Evolutionary conservation across 1,140 invertebrate genomes (phyloP).

Genomic region (Gonatopus flavifemur): DNA sequence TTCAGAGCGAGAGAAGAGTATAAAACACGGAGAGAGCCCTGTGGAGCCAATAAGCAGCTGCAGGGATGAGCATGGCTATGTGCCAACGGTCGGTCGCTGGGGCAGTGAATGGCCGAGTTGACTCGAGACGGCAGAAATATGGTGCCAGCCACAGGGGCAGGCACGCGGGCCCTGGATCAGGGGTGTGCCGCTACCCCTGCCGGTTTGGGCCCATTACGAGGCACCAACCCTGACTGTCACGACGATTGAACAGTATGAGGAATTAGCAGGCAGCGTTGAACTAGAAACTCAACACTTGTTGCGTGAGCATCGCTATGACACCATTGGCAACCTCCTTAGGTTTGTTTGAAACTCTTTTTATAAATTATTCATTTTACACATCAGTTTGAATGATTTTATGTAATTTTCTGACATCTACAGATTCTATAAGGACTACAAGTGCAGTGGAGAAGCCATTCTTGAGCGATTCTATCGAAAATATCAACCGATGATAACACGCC

Average conservation of each 20-base stretch:
- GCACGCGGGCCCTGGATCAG: conserved; percentile 57
- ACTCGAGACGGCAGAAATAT: conserved; percentile 70
- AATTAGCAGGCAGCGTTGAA: conserved; percentile 75
- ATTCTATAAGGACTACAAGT: conserved; percentile 73
- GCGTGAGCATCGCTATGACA: conserved; percentile 81
- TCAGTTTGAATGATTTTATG: no score
- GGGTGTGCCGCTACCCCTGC: conserved; percentile 56
- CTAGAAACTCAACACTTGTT: conserved; percentile 74
- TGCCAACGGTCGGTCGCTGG: conserved; percentile 80
- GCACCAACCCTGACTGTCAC: conserved; percentile 59
- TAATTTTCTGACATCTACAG: conserved; percentile 40
- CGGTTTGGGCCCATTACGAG: conserved; percentile 57
- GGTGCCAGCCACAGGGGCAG: conserved; percentile 59
- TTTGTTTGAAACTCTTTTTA: conserved; percentile 28
- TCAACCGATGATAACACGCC: conserved; percentile 72
- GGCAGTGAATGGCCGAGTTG: conserved; percentile 90
- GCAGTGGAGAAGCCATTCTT: conserved; percentile 63
- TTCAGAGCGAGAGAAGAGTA: conserved; percentile 61
- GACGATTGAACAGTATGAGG: conserved; percentile 74
- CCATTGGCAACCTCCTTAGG: conserved; percentile 79
- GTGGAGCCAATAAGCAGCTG: conserved; percentile 62
- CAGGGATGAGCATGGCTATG: conserved; percentile 66
- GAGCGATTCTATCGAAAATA: conserved; percentile 74
- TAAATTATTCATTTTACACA: conserved; percentile 8
- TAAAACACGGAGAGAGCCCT: conserved; percentile 59